Base-by-base conservation (phyloP, 2,113 vertebrate genomes). In the Hydrochoerus hydrochaeris region DNA sequence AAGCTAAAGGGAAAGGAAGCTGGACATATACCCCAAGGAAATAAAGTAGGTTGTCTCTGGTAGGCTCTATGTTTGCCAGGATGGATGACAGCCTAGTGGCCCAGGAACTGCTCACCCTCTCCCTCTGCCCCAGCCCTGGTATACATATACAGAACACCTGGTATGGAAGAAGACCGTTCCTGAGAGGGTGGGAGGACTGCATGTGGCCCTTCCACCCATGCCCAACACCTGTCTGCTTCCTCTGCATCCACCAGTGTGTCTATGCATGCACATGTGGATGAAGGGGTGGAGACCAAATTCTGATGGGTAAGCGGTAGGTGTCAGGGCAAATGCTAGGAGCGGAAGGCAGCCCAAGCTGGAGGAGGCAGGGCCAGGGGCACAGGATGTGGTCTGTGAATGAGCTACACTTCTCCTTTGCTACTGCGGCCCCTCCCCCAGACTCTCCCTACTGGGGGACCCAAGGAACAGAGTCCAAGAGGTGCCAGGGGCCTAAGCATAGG, bases 381-480 rank as follows among this genome's bases (percentile, higher is more conserved):
- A 97, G 98, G 96, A 98, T 97, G 96, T 98, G 98, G 97, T 97
- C 94, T 97, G 81, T 44, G 93, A 96, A 49, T 32, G 73, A 95
- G 75, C 94, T 52, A 73, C 44, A 98, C 98, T 98, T 98, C 97
- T 98, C 96, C 92, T 98, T 97, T 95, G 94, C 41, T 73, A 88
- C n/a, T 26, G 71, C 12, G 6, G 94, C 91, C 96, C 96, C 94
- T 95, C 86, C 95, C 82, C 96, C 82, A n/a, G 71, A 65, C 46
- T 73, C 84, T 87, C 32, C 90, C 62, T 78, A 71, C 85, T 35
- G 73, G 52, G 3, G 1, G 85, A 57, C 57, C 84, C 67, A 38
- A 57, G 87, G 90, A 89, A 80, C 5, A 58, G n/a, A 86, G 46
- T 82, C 57, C 63, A 65, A 30, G 41, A 28, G 63, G 17, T 26